A percentile compares a stretch with the other conserved stretches of the same genome.
Evolutionary conservation across 2,888 invertebrate species (phyloP).

Genomic region (Cheilosia vulpina): DNA sequence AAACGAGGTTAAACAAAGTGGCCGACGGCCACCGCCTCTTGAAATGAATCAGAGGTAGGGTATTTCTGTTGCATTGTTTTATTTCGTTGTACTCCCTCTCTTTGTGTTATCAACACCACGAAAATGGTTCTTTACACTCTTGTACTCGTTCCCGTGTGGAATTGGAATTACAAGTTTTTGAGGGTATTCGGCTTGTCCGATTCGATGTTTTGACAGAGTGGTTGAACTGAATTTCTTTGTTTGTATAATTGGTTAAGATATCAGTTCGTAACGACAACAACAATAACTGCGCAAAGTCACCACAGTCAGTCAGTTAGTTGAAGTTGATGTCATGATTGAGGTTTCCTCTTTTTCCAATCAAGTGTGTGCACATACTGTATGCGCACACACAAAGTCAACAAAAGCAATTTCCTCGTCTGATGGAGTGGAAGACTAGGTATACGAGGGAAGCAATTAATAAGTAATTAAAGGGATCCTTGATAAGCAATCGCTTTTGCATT

Average conservation of each 20-base stretch:
- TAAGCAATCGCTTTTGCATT: constrained; percentile 39
- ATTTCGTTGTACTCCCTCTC: constrained; percentile 9
- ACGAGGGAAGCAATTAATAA: constrained; percentile 40
- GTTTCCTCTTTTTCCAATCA: constrained; percentile 48
- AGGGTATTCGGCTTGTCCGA: constrained; percentile 43
- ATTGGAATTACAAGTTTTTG: constrained; percentile 65
- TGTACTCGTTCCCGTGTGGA: constrained; percentile 29
- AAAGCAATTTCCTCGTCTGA: constrained; percentile 30
- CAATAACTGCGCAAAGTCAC: constrained; percentile 27
- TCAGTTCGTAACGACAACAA: constrained; percentile 61
- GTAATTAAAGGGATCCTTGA: constrained; percentile 44
- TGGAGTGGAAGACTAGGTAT: constrained; percentile 1
- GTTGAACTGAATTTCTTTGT: constrained; percentile 67
- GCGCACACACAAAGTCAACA: constrained; percentile 24
- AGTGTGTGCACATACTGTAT: constrained; percentile 19
- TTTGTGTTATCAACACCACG: constrained; percentile 69
- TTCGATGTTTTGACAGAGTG: constrained; percentile 58
- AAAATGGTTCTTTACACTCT: constrained; percentile 58
- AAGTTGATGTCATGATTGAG: constrained; percentile 66
- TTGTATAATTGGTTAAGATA: constrained; percentile 66
- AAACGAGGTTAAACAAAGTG: constrained; percentile 73
- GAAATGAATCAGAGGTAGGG: constrained; percentile 66
- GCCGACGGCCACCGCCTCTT: constrained; percentile 63
- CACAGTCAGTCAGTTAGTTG: constrained; percentile 51
- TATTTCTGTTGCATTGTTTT: constrained; percentile 42